Evolutionary conservation across 2,888 invertebrate genomes (phyloP), one percentile per base, ranked within the genome.

Genomic region (Allacma fusca): DNA sequence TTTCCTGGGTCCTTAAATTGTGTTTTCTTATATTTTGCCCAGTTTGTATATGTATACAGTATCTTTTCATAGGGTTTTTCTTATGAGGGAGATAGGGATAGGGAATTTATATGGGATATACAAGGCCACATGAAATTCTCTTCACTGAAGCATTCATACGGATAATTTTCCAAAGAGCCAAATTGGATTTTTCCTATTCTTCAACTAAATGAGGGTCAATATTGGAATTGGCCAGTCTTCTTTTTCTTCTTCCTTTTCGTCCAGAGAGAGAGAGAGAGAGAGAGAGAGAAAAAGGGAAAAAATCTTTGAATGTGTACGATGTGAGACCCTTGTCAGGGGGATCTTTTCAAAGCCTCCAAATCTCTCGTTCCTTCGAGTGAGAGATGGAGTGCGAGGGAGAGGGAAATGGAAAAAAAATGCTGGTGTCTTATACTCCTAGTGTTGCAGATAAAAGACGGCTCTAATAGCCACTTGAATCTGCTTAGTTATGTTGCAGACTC

Each of bases 151-250:
- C 75, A 70, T 70, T 76, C 70, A 76, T 28, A 59, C 69, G 70
- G 34, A 70, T 70, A 64, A 76, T 76, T 70, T 62, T 76, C 64
- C 62, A 76, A 76, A 70, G 71, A 59, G 57, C 76, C 59, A 76
- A 76, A 76, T 76, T 76, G 76, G 70, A 76, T 76, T 75, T 76
- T 76, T 69, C 69, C 75, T 69, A 68, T 75, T 75, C 76, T 76
- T 71, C 70, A 70, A 69, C 28, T 69, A 76, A 76, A 76, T 76
- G 76, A 76, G 76, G 76, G 76, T 76, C 76, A 76, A 76, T 76
- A 76, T 76, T 76, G 76, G 69, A 69, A 70, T 70, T 76, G 75
- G 67, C 68, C 62, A 19, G 43, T 16, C 7, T 62, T 19, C 29
- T 9, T 72, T 2, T 72, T 5, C 71, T 28, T 26, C 19, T 28